Evolutionary conservation across 2,113 vertebrate genomes (phyloP), one percentile per base, ranked within the genome.

Genomic region (Myiozetetes cayanensis): DNA sequence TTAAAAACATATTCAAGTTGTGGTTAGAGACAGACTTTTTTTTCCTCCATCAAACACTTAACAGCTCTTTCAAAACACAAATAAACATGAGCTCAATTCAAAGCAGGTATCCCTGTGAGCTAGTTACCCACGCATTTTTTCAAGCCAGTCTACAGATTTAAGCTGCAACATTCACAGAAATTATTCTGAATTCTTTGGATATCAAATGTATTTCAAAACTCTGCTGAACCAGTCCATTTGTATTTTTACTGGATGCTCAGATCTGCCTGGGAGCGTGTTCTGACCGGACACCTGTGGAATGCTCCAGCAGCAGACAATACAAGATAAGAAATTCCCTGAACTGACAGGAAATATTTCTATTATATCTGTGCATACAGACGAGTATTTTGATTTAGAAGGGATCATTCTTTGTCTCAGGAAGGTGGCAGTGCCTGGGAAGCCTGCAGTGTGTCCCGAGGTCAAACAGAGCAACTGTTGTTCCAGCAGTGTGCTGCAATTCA

Each of bases 211-310:
- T 47, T 79, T 80, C 46, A 43, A 23, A 90, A 50, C 55, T 72
- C 47, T 23, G 17, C 19, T 74, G 79, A 59, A 84, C 12, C n/a
- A 67, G 35, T 9, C 56, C 41, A 79, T 82, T 22, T 0, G 0
- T 23, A 3, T 23, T 76, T 76, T 10, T 19, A 39, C 31, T 33
- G 44, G 75, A 62, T 9, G 5, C 33, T 59, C 19, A n/a, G 63
- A 25, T 28, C 55, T 44, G 59, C 67, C 67, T 44, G 59, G 85
- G 75, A 91, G 33, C 59, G 47, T 47, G 63, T 70, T 95, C 79
- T 95, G 85, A 72, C 90, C 41, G 4, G 30, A 90, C 94, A 94
- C 76, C 93, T 95, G 92, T 68, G 90, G 94, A 96, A 96, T 65
- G 73, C 46, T 81, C 83, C 33, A 30, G 70, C 75, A 93, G 56